Evolutionary conservation across 1,140 invertebrate species (phyloP).

Genomic region (Lethrus apterus): DNA sequence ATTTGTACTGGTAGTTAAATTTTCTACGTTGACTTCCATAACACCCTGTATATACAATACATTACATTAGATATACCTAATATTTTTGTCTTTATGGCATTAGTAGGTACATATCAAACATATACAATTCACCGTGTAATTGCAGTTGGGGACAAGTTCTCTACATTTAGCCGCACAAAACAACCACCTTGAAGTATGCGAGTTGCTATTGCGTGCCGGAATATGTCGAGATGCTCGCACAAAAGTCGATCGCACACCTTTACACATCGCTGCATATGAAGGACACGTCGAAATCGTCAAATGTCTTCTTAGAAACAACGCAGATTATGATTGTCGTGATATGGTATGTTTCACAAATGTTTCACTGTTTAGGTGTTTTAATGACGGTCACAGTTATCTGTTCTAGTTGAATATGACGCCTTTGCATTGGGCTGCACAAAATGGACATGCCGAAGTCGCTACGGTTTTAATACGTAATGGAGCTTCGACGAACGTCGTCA

Average conservation of each 20-base stretch:
- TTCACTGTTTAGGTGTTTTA: not conserved
- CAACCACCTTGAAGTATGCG: conserved; percentile 74
- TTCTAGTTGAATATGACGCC: conserved; percentile 83
- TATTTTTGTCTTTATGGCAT: no score
- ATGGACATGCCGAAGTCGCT: conserved; percentile 64
- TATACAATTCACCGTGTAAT: conserved; percentile 2
- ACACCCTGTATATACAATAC: no score
- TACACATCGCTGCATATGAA: conserved; percentile 82
- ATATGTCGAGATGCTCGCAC: conserved; percentile 82
- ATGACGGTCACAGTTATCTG: conserved; percentile 16
- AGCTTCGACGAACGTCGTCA: conserved; percentile 57
- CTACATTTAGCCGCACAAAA: conserved; percentile 79
- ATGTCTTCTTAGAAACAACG: conserved; percentile 67
- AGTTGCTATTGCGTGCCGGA: conserved; percentile 74
- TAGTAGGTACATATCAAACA: not conserved
- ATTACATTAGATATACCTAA: no score
- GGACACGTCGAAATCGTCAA: conserved; percentile 73
- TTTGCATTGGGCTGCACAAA: conserved; percentile 89
- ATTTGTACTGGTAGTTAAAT: no score
- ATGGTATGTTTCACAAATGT: conserved; percentile 55
- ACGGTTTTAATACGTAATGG: conserved; percentile 63
- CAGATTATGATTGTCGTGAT: conserved; percentile 72
- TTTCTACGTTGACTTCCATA: no score
- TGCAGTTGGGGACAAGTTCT: conserved; percentile 79
- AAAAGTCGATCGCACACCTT: conserved; percentile 85